Base-by-base conservation (phyloP, 2,797 vertebrate genomes). In the Neomorphus geoffroyi region DNA sequence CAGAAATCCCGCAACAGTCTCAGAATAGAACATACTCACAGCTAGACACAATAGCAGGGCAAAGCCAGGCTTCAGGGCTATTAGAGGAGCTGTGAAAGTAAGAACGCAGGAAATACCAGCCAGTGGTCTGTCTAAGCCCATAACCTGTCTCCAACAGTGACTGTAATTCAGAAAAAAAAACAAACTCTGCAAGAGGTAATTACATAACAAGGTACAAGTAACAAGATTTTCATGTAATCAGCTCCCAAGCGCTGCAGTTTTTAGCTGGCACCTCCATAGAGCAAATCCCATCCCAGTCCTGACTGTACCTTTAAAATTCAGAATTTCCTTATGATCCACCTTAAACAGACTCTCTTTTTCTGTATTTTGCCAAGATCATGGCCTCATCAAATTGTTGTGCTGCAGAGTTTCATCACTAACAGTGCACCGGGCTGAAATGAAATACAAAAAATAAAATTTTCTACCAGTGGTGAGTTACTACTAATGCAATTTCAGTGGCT, bases 401-500 rank as follows among this genome's bases (percentile, higher is more conserved):
- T 71, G 57, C 1, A 1, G 73, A 88, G 50, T 84, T 94, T 90
- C 67, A 67, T 84, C 74, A 50, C 78, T 66, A 95, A 60, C 39
- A 24, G 56, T 33, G 19, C 39, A 23, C 33, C 33, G n/a, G 50
- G 67, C 61, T 91, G 86, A 95, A 94, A 92, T 56, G 60, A 84
- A 90, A 83, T 67, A 1, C 4, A 33, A 78, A 80, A 84, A 80
- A 50, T 33, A 7, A 27, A 67, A 86, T 39, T 87, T 65, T 30
- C 60, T 92, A 74, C 53, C 53, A 64, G 64, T 54, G 28, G 32
- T 69, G 67, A 94, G 71, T 50, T 90, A 71, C 64, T 87, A 79
- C 93, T 94, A 93, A 90, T 94, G 95, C 86, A 85, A 64, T 94
- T 94, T 96, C 90, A 88, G 80, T 67, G 53, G 41, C 83, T 94